These are phyloP conservation scores for Stegana nigrithorax DNA, from an alignment of 2,888 invertebrate species.

Conservation along the genomic window DNA sequence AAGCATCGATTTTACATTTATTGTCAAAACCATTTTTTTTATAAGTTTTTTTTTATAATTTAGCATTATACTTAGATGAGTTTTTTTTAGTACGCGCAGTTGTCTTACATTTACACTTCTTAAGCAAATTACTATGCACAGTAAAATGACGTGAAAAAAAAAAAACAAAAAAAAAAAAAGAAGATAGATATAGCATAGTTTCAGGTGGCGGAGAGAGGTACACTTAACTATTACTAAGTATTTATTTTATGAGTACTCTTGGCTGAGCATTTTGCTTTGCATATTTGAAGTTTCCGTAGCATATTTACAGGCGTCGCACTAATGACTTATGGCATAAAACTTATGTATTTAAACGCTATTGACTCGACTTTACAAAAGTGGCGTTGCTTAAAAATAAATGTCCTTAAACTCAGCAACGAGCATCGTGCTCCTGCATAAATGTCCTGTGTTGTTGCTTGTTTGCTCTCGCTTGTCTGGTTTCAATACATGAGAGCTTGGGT, in stretches of 20 bases:
- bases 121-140: background rate
- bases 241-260: too few species aligned
- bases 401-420: background rate
- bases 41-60: constrained; percentile 37
- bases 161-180: background rate
- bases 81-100: constrained; percentile 17
- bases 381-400: background rate
- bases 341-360: too few species aligned
- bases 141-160: background rate
- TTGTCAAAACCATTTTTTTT: constrained; percentile 45
- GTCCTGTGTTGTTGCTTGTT: too few species aligned
- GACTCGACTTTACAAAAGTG: background rate
- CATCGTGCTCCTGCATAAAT: background rate
- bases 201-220: constrained; percentile 57
- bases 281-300: constrained; percentile 3
- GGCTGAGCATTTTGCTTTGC: constrained; percentile 4
- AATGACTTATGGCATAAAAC: too few species aligned
- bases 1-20: constrained; percentile 30
- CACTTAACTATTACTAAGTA: constrained; percentile 29
- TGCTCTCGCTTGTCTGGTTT: too few species aligned
- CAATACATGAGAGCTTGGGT: constrained; percentile 59
- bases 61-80: constrained; percentile 51
- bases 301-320: constrained; percentile 10
- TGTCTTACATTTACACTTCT: background rate
- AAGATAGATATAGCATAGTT: constrained; percentile 19